Conservation (phyloP, 2,113 vertebrate genomes). For the Pelmatolapia mariae region DNA sequence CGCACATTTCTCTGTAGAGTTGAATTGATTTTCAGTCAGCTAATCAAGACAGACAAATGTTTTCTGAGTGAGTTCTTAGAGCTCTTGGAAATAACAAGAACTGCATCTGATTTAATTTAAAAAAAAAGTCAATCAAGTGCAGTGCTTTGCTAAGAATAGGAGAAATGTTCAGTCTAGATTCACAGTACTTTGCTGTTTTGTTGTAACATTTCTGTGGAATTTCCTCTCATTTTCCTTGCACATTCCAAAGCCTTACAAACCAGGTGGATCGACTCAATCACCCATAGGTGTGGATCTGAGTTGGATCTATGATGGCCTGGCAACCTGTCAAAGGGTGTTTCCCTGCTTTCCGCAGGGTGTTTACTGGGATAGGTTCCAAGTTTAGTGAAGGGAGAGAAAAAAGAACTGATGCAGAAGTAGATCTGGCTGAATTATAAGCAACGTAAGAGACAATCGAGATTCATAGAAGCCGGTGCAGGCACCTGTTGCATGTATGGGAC, state of each 20-base stretch:
- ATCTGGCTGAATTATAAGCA: neutral
- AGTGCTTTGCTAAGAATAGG: neutral
- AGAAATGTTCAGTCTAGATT: neutral
- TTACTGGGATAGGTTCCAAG: neutral
- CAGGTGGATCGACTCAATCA: neutral
- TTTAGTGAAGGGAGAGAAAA: neutral
- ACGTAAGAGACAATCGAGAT: neutral
- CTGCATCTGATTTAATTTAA: neutral
- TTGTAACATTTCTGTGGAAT: neutral
- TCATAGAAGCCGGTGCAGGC: neutral
- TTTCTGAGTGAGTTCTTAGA: neutral
- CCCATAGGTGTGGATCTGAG: neutral
- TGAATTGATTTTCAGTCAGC: neutral
- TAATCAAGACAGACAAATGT: neutral
- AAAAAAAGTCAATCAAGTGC: neutral
- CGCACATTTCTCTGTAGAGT: neutral
- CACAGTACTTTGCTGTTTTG: neutral
- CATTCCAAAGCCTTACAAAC: neutral
- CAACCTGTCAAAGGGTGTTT: neutral
- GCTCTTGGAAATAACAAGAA: neutral
- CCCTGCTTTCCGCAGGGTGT: neutral
- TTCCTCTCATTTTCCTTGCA: neutral
- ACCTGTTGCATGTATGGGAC: neutral
- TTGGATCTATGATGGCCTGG: neutral
- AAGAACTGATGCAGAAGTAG: neutral